Conservation (phyloP, 2,888 invertebrate species). For the Dynastes tityus region DNA sequence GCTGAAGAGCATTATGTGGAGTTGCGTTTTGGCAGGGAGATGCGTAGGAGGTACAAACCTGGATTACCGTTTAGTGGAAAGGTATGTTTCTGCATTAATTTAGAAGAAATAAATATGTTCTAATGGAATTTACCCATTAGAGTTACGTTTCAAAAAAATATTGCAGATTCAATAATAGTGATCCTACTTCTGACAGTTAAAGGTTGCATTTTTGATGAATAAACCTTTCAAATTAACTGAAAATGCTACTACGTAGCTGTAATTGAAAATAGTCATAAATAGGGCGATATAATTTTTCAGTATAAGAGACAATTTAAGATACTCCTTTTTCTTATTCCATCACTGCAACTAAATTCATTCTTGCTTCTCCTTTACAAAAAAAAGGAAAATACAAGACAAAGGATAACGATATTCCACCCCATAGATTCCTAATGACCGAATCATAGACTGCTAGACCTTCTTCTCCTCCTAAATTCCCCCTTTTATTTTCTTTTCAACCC, state of each 20-base stretch:
- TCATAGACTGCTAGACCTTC: neutral
- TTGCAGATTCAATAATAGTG: no score
- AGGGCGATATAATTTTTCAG: neutral
- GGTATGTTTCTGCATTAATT: constrained; percentile 65
- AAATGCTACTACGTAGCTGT: no score
- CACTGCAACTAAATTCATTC: no score
- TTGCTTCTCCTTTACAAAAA: neutral
- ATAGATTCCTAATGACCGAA: constrained; percentile 15
- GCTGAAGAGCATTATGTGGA: constrained; percentile 81
- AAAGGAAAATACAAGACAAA: neutral
- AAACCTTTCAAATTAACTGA: no score
- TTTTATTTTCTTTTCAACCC: constrained; percentile 6
- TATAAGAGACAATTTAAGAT: no score
- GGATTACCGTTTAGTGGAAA: constrained; percentile 79
- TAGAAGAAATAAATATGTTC: no score
- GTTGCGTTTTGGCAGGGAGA: constrained; percentile 77
- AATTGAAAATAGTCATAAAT: neutral
- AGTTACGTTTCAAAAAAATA: no score
- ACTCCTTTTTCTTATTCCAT: no score
- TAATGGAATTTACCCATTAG: no score
- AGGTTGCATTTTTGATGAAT: no score
- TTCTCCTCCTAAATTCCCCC: no score
- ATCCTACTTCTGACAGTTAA: no score
- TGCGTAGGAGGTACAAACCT: constrained; percentile 78
- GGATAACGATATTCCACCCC: neutral